Conservation (phyloP, 2,113 vertebrate genomes). For the Rhea americana region DNA sequence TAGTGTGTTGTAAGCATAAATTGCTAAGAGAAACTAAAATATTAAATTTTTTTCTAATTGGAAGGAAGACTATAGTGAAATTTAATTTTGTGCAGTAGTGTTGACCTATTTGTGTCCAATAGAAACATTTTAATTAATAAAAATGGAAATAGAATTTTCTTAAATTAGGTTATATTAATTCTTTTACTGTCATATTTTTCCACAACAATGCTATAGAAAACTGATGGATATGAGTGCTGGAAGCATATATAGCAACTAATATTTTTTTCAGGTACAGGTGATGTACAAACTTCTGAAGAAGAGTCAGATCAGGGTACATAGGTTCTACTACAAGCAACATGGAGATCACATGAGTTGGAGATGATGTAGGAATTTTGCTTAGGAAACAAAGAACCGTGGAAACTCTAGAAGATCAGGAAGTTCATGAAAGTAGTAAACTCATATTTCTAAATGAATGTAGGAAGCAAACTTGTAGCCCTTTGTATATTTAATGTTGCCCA, state of each 20-base stretch:
- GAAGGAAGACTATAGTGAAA: not conserved
- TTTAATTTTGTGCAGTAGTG: not conserved
- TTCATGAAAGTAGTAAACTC: not conserved
- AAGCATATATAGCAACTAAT: constrained; percentile 43
- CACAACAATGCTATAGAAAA: constrained; percentile 42
- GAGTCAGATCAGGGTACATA: not conserved
- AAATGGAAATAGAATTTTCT: not conserved
- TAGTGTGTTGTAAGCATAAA: not conserved
- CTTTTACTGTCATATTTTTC: constrained; percentile 40
- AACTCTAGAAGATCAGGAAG: not conserved
- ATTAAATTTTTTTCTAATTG: not conserved
- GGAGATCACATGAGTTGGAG: not conserved
- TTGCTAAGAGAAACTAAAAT: not conserved
- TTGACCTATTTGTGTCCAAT: not conserved
- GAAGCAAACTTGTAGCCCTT: not conserved
- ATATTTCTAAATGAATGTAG: not conserved
- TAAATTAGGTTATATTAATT: constrained; percentile 7
- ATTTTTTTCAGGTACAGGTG: constrained; percentile 27
- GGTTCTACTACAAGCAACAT: not conserved
- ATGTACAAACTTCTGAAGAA: not conserved
- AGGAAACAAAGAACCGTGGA: not conserved
- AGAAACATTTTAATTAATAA: not conserved
- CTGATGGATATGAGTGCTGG: constrained; percentile 37
- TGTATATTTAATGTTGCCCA: not conserved
- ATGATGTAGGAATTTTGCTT: too few relatives aligned